Conservation (phyloP, 2,797 vertebrate species). For the Pipistrellus pygmaeus region DNA sequence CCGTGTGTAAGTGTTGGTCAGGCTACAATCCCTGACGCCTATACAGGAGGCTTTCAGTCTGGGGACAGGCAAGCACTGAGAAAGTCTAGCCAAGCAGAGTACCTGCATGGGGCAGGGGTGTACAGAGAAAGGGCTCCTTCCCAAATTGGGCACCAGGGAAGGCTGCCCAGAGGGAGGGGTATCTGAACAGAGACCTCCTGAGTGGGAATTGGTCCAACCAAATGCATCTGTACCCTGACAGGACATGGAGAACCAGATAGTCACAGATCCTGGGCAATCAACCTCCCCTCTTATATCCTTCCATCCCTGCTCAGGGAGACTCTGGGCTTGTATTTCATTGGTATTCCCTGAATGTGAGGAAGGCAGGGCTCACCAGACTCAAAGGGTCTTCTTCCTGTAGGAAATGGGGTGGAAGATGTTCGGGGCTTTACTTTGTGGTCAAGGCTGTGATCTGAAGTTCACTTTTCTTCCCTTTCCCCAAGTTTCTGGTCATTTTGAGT, state of each 20-base stretch:
- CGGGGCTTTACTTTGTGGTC: background rate
- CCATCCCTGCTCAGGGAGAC: background rate
- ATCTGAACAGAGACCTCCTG: background rate
- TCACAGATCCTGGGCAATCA: background rate
- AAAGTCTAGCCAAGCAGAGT: background rate
- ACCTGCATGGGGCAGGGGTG: background rate
- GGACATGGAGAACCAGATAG: background rate
- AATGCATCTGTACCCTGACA: background rate
- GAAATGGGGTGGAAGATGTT: background rate
- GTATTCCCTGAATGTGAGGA: background rate
- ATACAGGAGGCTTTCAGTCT: background rate
- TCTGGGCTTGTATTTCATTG: background rate
- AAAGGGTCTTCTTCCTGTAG: background rate
- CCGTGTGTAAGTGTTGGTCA: background rate
- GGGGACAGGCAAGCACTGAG: background rate
- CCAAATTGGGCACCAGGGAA: background rate
- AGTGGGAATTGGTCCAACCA: background rate
- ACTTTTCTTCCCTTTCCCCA: background rate
- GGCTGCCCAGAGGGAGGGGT: background rate
- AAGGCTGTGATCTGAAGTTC: background rate
- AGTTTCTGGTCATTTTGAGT: background rate
- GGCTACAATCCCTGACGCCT: background rate
- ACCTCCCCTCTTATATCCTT: background rate
- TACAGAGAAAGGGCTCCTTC: background rate
- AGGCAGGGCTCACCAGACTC: background rate